Percentiles rank a stretch among this genome's conserved stretches.
Evolutionary conservation across 2,888 invertebrate species (phyloP).

Genomic region (Eupithecia centaureata): DNA sequence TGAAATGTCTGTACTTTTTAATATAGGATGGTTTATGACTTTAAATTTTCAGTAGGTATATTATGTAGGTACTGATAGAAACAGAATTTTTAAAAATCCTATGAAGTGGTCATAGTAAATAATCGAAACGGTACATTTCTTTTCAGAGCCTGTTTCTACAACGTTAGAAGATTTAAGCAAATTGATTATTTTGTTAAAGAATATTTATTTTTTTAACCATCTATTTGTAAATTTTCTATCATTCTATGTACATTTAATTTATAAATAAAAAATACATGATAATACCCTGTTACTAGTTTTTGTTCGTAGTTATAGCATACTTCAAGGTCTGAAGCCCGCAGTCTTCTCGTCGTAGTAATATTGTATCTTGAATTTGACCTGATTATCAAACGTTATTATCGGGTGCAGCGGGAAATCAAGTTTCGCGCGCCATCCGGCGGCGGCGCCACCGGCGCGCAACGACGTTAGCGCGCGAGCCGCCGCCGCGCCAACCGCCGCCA

Average conservation of each 20-base stretch:
- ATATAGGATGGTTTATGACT: too few species aligned
- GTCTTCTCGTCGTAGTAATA: not conserved
- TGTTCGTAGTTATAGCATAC: not conserved
- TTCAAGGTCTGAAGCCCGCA: not conserved
- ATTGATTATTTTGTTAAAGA: not conserved
- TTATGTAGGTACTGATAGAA: too few species aligned
- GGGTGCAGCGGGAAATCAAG: not conserved
- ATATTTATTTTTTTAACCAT: not conserved
- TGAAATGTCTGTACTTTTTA: too few species aligned
- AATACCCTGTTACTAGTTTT: not conserved
- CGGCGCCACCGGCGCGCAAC: not conserved
- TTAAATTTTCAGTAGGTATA: too few species aligned
- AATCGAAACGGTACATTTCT: not conserved
- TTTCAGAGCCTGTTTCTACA: not conserved
- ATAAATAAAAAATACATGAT: not conserved
- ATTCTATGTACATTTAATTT: not conserved
- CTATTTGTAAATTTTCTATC: not conserved
- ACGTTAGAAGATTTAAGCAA: not conserved
- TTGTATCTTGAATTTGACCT: slow-evolving; percentile 1
- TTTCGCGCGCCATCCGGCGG: not conserved
- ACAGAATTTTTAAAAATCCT: too few species aligned
- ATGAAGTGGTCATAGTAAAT: not conserved
- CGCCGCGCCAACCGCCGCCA: not conserved
- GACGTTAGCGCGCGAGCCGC: not conserved
- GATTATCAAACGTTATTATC: not conserved